A percentile compares a stretch with the other conserved stretches of the same genome.
Conservation (phyloP, 2,888 invertebrate genomes). For the Anoplius nigerrimus region DNA sequence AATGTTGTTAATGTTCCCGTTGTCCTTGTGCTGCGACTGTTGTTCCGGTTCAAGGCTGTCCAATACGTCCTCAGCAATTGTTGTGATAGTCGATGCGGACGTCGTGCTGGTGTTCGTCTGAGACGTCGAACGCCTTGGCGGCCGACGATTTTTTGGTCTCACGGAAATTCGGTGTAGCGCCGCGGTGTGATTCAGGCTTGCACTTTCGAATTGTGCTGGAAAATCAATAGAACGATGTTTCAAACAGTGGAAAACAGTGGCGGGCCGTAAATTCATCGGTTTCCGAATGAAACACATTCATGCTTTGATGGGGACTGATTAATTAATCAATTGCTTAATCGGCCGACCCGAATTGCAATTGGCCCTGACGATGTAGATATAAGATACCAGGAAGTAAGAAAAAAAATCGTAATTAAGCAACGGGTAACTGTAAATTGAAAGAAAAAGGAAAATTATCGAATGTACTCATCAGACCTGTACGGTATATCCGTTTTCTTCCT, state of each 20-base stretch:
- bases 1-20: neutral
- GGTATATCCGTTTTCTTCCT: too few species aligned
- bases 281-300: neutral
- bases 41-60: conserved; percentile 14
- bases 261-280: too few species aligned
- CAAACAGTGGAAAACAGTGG: neutral
- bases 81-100: conserved; percentile 53
- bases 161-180: conserved; percentile 72
- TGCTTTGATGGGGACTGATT: neutral
- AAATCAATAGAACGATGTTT: neutral
- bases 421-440: neutral
- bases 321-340: too few species aligned
- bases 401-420: too few species aligned
- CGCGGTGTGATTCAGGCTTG: conserved; percentile 68
- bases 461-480: neutral
- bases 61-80: conserved; percentile 56
- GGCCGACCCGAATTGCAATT: too few species aligned
- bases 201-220: conserved; percentile 66
- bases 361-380: too few species aligned
- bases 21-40: neutral
- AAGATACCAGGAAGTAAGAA: too few species aligned
- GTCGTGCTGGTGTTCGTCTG: conserved; percentile 32
- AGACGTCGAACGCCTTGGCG: conserved; percentile 62
- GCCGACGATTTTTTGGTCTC: conserved; percentile 71
- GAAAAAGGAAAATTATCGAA: neutral